Base-by-base conservation (phyloP, 53 echinoderm and acorn worm species). In the Holothuria scabra region DNA sequence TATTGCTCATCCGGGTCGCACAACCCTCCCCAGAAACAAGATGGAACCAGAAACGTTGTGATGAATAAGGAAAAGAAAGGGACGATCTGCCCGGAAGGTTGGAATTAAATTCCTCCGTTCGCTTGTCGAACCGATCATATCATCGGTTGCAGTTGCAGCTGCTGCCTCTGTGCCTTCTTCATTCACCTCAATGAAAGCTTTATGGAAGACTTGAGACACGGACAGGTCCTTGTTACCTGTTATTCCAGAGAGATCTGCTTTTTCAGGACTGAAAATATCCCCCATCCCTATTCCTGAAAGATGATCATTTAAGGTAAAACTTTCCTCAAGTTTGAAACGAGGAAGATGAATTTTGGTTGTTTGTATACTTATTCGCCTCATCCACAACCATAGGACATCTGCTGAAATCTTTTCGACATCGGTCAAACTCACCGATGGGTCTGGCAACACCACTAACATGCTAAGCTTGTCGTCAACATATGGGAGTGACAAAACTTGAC, bases 111-210 rank as follows among this genome's bases (percentile, higher is more conserved):
- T n/a, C n/a, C n/a, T n/a, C n/a, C n/a, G n/a, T n/a, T n/a, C n/a
- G n/a, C n/a, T n/a, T n/a, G n/a, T n/a, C n/a, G n/a, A n/a, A n/a
- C n/a, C n/a, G n/a, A n/a, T n/a, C n/a, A n/a, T n/a, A n/a, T n/a
- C n/a, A n/a, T n/a, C n/a, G n/a, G n/a, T n/a, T n/a, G n/a, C 90
- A 1, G 97, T 94, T 1, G 97, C 94, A 5, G 94, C 94, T 31
- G 97, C 94, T 13, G 97, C 97, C 70, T 97, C 97, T 68, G 88
- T 97, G 1, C 97, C 97, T 67, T 94, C 92, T 52, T 97, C 97
- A 68, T 97, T 94, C 66, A 97, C 94, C 35, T 97, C 97, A 49
- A 97, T 74, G 55, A 93, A 93, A 11, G 93, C 93, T 59, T 91
- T 89, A 65, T 96, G 93, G 34, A 91, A 68, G 16, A 96, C 18